Base-by-base conservation (phyloP, 1,140 invertebrate species). In the Drosophila orena region DNA sequence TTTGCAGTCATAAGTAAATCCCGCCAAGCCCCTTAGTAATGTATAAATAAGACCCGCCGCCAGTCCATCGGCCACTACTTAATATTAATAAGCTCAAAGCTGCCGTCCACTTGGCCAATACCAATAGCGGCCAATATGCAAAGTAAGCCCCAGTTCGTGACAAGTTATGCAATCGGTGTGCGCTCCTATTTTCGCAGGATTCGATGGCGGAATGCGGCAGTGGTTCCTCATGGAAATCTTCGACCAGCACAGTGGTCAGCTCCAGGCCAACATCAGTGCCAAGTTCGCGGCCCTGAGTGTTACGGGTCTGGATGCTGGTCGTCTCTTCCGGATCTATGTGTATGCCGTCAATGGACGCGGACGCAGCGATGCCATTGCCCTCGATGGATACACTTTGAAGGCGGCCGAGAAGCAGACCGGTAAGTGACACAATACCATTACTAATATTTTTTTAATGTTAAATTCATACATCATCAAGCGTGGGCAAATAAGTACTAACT, bases 381-480 rank as follows among this genome's bases (percentile, higher is more conserved):
- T 96, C 2, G 94, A 95, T 79, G 95, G 94, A 15, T 95, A 94
- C 78, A 96, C 95, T 8, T 93, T 97, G 1, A 96, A 96, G 92
- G 93, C 95, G 43, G 95, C 96, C 27, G 96, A 97, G 81, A 97
- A 96, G 88, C 95, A 96, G 93, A 97, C 96, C 91, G 95, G 96
- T 96, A 93, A 94, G 93, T 93, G 27, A 44, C 20, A 38, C 0
- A 35, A 24, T 24, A 10, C 30, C 7, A 8, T 30, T 30, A 30
- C 30, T 24, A 24, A 0, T 4, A 10, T 30, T 30, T 30, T 30
- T 30, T 30, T 10, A 30, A 30, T 7, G 7, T 30, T 8, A 8
- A 8, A 30, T 30, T 30, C 8, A 8, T 30, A 30, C 3, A 0
- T 8, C 30, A 30, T 10, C 0, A 30, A 30, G 24, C 4, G 0